Percentiles rank a stretch among this genome's conserved stretches.
phyloP scores from a whole-genome alignment of 2,797 vertebrate genomes.

The Parauchenoglanis punctatus region DNA sequence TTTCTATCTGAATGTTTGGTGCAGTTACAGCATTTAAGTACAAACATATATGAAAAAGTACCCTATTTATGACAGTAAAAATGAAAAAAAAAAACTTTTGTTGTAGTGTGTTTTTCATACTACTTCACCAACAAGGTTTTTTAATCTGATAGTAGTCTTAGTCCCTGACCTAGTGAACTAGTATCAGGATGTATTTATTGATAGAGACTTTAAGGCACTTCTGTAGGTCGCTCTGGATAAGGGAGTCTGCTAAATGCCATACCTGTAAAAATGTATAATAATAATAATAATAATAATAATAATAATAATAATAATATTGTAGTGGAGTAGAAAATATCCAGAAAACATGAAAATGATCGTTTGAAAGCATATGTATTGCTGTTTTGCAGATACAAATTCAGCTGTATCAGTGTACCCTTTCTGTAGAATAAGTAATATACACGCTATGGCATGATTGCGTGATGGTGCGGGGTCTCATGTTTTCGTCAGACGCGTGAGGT shows the following conservation, averaged over 20 bases:
- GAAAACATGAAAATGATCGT: not conserved
- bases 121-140: not conserved
- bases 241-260: not conserved
- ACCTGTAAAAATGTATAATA: not conserved
- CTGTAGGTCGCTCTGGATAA: not conserved
- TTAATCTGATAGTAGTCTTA: not conserved
- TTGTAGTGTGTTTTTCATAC: not conserved
- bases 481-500: not conserved
- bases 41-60: too few relatives aligned
- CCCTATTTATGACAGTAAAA: too few relatives aligned
- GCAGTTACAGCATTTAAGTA: not conserved
- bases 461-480: not conserved
- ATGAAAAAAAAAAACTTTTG: not conserved
- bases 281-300: too few relatives aligned
- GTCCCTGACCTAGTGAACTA: not conserved
- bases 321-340: not conserved
- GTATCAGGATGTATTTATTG: not conserved
- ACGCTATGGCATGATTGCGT: not conserved
- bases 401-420: not conserved
- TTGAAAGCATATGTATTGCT: not conserved
- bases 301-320: not conserved
- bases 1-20: not conserved
- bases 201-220: too few relatives aligned
- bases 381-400: not conserved
- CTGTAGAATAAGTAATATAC: not conserved